Evolutionary conservation across 2,888 invertebrate genomes (phyloP).

Genomic region (Nymphalis polychloros): DNA sequence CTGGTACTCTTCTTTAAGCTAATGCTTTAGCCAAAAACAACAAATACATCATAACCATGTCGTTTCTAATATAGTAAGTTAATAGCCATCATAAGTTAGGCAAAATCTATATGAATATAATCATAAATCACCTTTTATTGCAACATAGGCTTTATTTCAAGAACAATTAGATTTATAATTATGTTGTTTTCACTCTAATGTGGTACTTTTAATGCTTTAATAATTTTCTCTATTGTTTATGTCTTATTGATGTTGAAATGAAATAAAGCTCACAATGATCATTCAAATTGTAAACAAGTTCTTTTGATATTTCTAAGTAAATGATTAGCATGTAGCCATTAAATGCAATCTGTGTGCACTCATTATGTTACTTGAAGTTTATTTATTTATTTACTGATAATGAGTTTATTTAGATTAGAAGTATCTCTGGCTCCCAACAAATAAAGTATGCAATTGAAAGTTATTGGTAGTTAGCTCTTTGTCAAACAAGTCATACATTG

Average conservation of each 20-base stretch:
- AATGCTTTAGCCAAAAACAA: too few species aligned
- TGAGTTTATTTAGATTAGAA: conserved; percentile 14
- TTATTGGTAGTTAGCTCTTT: conserved; percentile 37
- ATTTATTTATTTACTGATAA: conserved; percentile 25
- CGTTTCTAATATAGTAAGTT: too few species aligned
- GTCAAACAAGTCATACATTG: conserved; percentile 33
- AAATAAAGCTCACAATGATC: background rate
- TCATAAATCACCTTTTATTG: too few species aligned
- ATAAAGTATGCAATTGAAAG: conserved; percentile 29
- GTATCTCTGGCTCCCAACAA: conserved; percentile 2
- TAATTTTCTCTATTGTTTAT: background rate
- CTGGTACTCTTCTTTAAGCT: too few species aligned
- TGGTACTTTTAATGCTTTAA: too few species aligned
- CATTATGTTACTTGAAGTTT: conserved; percentile 17
- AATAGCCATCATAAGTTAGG: too few species aligned
- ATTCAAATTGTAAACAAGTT: background rate
- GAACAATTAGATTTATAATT: too few species aligned
- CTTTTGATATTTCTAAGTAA: background rate
- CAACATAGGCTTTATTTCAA: too few species aligned
- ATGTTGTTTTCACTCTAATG: too few species aligned
- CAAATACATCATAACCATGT: too few species aligned
- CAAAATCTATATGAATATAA: too few species aligned
- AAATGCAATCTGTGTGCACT: conserved; percentile 8
- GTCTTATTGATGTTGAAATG: background rate
- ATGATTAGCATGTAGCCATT: background rate